Base-by-base conservation (phyloP, 2,113 vertebrate species). In the Origma solitaria region DNA sequence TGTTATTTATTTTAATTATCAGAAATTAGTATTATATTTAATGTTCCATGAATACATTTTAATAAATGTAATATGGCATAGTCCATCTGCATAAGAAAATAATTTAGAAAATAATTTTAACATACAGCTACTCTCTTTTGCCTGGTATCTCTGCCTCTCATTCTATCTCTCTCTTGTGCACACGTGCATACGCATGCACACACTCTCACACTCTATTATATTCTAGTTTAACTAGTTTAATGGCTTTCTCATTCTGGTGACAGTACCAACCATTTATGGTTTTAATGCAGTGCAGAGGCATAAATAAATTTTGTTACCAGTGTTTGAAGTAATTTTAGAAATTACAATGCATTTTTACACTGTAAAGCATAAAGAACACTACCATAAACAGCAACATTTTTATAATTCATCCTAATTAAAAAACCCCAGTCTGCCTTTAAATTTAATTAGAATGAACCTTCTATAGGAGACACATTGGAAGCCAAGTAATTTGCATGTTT, bases 371-470 rank as follows among this genome's bases (percentile, higher is more conserved):
- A 72, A 96, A 96, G 66, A 96, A 90, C 70, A 38, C 35, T 44
- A 73, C 57, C 68, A 95, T 85, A 94, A 96, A 82, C 49, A 93
- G 72, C 50, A 90, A 92, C 42, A 82, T 90, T 97, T 96, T 87
- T 87, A 95, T 94, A 95, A 97, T 97, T 95, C 77, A 96, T 73
- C 80, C 76, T 92, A 97, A 96, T 97, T 97, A 80, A 61, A 95
- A 86, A 95, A 83, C 0, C 13, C 27, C 73, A 85, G 45, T 77
- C 89, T 90, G 64, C 19, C 40, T 97, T 97, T 96, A 96, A 76
- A 95, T 97, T 94, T 95, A 95, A 97, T 97, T 94, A 96, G 78
- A 64, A 94, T 86, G 45, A 69, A 95, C 60, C 81, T 98, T 92
- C 80, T 95, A 90, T 91, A 94, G 50, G 38, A 94, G 10, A 70